Conservation (phyloP, 2,888 invertebrate species). For the Prosapia bicincta region DNA sequence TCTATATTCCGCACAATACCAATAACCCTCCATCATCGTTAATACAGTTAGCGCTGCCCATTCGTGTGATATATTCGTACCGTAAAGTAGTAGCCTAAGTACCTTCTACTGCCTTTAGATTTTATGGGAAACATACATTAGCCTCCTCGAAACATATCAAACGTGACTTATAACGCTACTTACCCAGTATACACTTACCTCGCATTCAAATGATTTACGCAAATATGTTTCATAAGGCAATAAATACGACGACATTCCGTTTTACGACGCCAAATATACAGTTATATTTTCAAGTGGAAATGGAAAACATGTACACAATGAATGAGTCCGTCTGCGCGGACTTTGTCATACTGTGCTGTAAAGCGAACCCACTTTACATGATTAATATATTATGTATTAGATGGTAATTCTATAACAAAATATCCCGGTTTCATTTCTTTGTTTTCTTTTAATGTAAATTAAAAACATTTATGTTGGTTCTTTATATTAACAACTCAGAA, state of each 20-base stretch:
- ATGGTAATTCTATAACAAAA: too few species aligned
- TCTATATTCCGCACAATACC: neutral
- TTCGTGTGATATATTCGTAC: neutral
- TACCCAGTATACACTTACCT: neutral
- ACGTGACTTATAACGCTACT: neutral
- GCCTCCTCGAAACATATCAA: neutral
- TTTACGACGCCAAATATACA: neutral
- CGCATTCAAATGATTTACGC: neutral
- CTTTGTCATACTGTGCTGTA: too few species aligned
- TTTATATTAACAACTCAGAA: too few species aligned
- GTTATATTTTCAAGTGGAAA: neutral
- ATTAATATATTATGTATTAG: too few species aligned
- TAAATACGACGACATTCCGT: neutral
- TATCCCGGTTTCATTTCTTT: too few species aligned
- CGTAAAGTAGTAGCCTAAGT: neutral
- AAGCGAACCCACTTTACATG: too few species aligned
- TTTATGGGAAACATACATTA: neutral
- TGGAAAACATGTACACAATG: too few species aligned
- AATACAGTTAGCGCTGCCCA: too few species aligned
- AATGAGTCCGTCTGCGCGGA: too few species aligned
- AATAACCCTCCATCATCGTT: neutral
- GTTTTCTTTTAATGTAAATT: too few species aligned
- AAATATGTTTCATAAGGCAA: neutral
- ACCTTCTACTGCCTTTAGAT: neutral
- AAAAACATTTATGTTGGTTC: too few species aligned